phyloP scores from a whole-genome alignment of 2,797 vertebrate genomes.

The Acipenser transmontanus region DNA sequence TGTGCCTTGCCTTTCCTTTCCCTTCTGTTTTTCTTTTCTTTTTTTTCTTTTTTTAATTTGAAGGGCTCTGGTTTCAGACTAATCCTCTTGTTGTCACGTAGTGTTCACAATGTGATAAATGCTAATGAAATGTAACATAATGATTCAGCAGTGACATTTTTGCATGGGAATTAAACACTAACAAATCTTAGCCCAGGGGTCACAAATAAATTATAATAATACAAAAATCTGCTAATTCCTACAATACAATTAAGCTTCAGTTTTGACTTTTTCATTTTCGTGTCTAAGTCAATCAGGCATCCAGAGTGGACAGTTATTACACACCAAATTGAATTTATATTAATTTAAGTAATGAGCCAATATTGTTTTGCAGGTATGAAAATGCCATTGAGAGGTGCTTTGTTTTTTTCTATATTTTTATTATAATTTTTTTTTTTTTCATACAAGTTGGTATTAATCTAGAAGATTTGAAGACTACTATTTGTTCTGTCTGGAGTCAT shows the following conservation, averaged over 20 bases:
- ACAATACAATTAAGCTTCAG: slow-evolving; percentile 63
- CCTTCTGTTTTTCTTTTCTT: neutral
- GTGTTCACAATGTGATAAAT: slow-evolving; percentile 68
- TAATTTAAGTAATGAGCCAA: slow-evolving; percentile 52
- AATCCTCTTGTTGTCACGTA: slow-evolving; percentile 49
- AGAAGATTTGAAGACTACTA: too few species aligned
- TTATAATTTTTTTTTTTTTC: too few species aligned
- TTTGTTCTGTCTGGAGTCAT: too few species aligned
- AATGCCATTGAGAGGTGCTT: slow-evolving; percentile 43
- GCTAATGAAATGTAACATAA: slow-evolving; percentile 78
- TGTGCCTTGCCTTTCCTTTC: too few species aligned
- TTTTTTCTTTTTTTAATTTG: neutral
- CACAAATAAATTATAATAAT: slow-evolving; percentile 39
- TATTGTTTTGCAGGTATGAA: slow-evolving; percentile 58
- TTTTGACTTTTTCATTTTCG: slow-evolving; percentile 58
- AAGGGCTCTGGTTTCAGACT: neutral
- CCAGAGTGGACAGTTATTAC: slow-evolving; percentile 40
- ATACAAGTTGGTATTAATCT: too few species aligned
- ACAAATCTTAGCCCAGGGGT: slow-evolving; percentile 56
- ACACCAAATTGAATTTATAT: slow-evolving; percentile 54
- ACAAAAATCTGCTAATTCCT: slow-evolving; percentile 67
- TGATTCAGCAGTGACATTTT: slow-evolving; percentile 79
- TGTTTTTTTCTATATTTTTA: neutral
- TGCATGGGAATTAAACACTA: slow-evolving; percentile 73
- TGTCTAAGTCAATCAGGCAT: slow-evolving; percentile 69